Base-by-base conservation (phyloP, 2,797 vertebrate species). In the Syndactyla subalaris region DNA sequence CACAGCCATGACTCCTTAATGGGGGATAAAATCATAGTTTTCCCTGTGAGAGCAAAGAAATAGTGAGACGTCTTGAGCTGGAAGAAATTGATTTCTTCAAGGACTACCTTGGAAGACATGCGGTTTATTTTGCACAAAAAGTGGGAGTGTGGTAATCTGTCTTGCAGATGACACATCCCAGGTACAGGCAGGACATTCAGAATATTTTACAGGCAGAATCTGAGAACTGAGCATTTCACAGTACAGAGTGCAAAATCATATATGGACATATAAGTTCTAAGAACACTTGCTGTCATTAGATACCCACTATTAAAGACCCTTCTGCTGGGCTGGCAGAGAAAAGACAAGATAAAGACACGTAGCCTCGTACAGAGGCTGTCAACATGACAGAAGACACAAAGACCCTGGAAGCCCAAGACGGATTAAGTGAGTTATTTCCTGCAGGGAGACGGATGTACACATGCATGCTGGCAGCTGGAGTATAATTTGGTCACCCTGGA, bases 51-150 rank as follows among this genome's bases (percentile, higher is more conserved):
- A 85, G 15, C 22, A 86, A 86, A 84, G 61, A 93, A 88, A 68
- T 7, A 66, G 41, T 46, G 51, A 68, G 21, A 16, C 3, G 4
- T 36, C 38, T 74, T 58, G 67, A 70, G 38, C 73, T 78, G 54
- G 51, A 91, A 73, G 58, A 83, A 84, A 89, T 11, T 6, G 26
- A 63, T 78, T 86, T 93, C 71, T 90, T 90, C 80, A 81, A 86
- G 71, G 80, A n/a, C 48, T 63, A 1, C 55, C 29, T 90, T 73
- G 52, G 36, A 83, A 92, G 54, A 51, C 6, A 12, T 20, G 43
- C 61, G 27, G 20, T 41, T 93, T 95, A 55, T 76, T 95, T 94
- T 63, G 34, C 34, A 32, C 36, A 61, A 63, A 58, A 95, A 71
- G 46, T 34, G 49, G n/a, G 59, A 52, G 13, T 39, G 59, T 26